Percentiles rank a stretch among this genome's conserved stretches.
These are phyloP conservation scores for Mesorhabditis sp. DNA, from an alignment of 2,888 invertebrate genomes.

Conservation along the genomic window DNA sequence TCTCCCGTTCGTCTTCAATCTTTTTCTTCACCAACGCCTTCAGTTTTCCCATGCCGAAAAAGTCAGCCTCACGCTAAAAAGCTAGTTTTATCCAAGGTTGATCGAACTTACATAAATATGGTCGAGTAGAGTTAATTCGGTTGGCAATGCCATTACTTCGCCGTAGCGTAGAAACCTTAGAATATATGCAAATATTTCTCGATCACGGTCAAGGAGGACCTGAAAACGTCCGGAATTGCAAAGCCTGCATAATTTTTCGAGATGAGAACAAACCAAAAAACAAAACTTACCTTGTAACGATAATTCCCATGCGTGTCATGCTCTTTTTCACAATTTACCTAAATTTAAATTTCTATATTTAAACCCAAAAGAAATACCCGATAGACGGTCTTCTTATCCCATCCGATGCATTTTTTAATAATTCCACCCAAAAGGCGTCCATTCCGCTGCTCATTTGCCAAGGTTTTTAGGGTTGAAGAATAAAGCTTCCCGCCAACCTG, in stretches of 20 bases:
- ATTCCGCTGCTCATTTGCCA: conserved; percentile 4
- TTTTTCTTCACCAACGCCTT: conserved; percentile 6
- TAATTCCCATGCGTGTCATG: neutral
- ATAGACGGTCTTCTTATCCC: neutral
- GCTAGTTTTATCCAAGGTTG: neutral
- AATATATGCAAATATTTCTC: neutral
- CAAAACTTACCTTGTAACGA: neutral
- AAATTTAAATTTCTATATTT: neutral
- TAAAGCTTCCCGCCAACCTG: conserved; percentile 2
- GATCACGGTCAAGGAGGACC: conserved; percentile 2
- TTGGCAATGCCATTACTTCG: neutral
- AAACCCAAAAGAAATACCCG: neutral
- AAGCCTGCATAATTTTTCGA: neutral
- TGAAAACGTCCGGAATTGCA: neutral
- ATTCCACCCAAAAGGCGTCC: neutral
- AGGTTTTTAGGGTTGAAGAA: neutral
- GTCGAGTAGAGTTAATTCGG: neutral
- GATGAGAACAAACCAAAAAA: neutral
- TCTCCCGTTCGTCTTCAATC: conserved; percentile 6
- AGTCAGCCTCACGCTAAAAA: conserved; percentile 6
- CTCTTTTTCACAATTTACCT: conserved; percentile 4
- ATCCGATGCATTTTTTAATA: conserved; percentile 4
- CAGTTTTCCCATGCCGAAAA: conserved; percentile 1
- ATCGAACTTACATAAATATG: neutral
- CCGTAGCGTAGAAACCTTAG: neutral